Base-by-base conservation (phyloP, 2,888 invertebrate species). In the Lasiommata megera region DNA sequence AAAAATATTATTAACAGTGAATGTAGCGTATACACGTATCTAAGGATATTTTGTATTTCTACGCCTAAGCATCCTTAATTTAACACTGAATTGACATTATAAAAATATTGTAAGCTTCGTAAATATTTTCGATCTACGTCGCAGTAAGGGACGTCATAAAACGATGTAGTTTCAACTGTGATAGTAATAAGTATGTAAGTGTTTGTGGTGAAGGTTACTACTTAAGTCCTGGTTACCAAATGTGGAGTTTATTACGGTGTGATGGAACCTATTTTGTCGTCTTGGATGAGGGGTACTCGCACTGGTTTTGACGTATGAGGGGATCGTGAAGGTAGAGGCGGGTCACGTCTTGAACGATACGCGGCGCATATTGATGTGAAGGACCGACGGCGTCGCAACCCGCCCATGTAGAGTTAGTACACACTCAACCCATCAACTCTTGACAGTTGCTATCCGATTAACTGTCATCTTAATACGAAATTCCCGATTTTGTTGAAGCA, bases 341-440 rank as follows among this genome's bases (percentile, higher is more conserved):
- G 71, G 80, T 82, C 85, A 84, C 86, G 85, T 82, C 72, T 71
- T 66, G 64, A 71, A 76, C 73, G 75, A 72, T 77, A 77, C 72
- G 72, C 70, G 71, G 63, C 62, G 87, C 80, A 88, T 88, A 86
- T 77, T 81, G 82, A 88, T 85, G 77, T 72, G 23, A 23, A 23
- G 23, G 5, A 64, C 54, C 60, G 41, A 43, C n/a, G n/a, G n/a
- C 37, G 56, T 53, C 48, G 52, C 56, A 48, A 28, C 48, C 54
- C 66, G 44, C 44, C 60, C 40, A 58, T 56, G 40, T 9, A 46
- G 17, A 38, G 34, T 43, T 1, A 16, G 57, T 46, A 52, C 58
- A 52, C 43, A 34, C 60, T 44, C 41, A 23, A 2, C 5, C 23
- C 5, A 5, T 23, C 5, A 2, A 23, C 5, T 23, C 5, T 5